These are phyloP conservation scores for Columba janthina DNA, from an alignment of 2,113 vertebrate genomes.

Conservation along the genomic window DNA sequence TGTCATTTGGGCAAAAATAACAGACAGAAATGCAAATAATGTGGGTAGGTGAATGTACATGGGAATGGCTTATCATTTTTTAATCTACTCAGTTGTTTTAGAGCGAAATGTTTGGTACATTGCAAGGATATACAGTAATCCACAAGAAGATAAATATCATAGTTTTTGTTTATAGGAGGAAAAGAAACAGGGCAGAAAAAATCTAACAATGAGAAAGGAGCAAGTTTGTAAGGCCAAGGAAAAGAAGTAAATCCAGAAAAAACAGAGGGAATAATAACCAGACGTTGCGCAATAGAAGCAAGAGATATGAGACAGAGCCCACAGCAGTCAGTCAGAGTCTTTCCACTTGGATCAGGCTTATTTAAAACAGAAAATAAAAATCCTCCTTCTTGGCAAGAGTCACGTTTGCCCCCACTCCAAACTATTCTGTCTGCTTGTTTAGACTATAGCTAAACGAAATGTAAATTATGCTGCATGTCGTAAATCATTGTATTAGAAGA, in stretches of 20 bases:
- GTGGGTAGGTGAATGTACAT: neutral
- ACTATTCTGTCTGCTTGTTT: neutral
- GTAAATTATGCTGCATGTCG: neutral
- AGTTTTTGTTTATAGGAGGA: neutral
- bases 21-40: neutral
- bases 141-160: neutral
- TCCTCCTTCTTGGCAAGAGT: neutral
- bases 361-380: neutral
- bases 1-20: neutral
- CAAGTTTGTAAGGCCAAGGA: neutral
- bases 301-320: neutral
- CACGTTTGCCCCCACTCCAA: neutral
- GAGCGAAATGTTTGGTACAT: neutral
- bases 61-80: neutral
- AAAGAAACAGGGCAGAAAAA: neutral
- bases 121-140: neutral
- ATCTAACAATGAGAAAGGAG: neutral
- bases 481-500: neutral
- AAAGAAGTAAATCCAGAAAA: neutral
- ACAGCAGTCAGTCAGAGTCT: neutral
- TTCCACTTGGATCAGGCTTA: neutral
- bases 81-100: neutral
- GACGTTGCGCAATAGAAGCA: neutral
- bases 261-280: neutral
- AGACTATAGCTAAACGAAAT: neutral